These are phyloP conservation scores for Siderastrea radians DNA, from an alignment of 92 coral and sea anemone genomes.

Conservation along the genomic window DNA sequence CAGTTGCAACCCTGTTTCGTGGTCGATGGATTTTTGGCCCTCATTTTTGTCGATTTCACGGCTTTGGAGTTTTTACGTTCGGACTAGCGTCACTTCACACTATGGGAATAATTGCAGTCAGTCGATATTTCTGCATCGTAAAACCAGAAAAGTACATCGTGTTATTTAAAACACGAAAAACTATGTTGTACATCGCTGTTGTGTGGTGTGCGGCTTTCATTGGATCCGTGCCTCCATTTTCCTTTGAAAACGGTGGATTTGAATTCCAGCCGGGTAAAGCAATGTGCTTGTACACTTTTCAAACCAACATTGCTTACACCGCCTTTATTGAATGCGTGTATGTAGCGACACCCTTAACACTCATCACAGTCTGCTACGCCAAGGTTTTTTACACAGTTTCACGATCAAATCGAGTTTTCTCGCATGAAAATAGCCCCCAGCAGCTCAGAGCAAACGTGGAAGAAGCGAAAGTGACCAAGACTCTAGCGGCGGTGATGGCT, in stretches of 20 bases:
- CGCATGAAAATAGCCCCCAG: slow-evolving; percentile 20
- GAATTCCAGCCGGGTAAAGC: slow-evolving; percentile 88
- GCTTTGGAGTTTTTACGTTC: slow-evolving; percentile 72
- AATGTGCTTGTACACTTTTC: slow-evolving; percentile 82
- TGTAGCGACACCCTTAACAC: slow-evolving; percentile 49
- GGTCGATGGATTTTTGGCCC: slow-evolving; percentile 66
- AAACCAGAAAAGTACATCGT: slow-evolving; percentile 51
- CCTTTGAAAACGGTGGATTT: slow-evolving; percentile 57
- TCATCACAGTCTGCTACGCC: slow-evolving; percentile 65
- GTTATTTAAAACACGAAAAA: slow-evolving; percentile 52
- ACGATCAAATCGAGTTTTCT: slow-evolving; percentile 67
- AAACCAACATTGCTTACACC: slow-evolving; percentile 72
- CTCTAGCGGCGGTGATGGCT: slow-evolving; percentile 74
- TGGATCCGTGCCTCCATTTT: slow-evolving; percentile 75
- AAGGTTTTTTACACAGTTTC: slow-evolving; percentile 70
- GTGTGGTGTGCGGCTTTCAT: slow-evolving; percentile 63
- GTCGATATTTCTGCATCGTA: slow-evolving; percentile 73
- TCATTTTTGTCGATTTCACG: slow-evolving; percentile 67
- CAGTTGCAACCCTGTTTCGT: slow-evolving; percentile 55
- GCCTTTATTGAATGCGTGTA: slow-evolving; percentile 64
- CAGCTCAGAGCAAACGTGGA: slow-evolving; percentile 82
- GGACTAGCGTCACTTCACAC: slow-evolving; percentile 72
- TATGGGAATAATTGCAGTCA: slow-evolving; percentile 75
- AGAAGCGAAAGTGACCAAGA: slow-evolving; percentile 88
- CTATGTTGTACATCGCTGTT: slow-evolving; percentile 27